Evolutionary conservation across 2,888 invertebrate genomes (phyloP), one percentile per base, ranked within the genome.

Genomic region (Piscicola geometra): DNA sequence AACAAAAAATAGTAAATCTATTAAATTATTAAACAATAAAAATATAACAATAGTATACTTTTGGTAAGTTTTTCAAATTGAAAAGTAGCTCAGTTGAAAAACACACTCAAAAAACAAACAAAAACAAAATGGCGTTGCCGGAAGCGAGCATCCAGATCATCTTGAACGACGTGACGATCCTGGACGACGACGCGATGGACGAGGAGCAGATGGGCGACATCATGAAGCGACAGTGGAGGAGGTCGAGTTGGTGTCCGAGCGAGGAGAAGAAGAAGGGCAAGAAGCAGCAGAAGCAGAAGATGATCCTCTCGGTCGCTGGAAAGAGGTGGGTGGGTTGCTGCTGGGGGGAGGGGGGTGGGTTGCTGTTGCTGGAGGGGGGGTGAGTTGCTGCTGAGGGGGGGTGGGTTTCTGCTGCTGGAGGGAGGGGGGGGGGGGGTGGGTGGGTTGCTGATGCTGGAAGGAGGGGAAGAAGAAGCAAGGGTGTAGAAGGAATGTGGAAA

Each of bases 111-210:
- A n/a, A n/a, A n/a, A n/a, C n/a, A n/a, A n/a, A n/a, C n/a, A n/a
- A n/a, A n/a, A n/a, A n/a, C n/a, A 25, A 18, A 21, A 56, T 71
- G 47, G 41, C 47, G 15, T 50, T 71, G 28, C 71, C 71, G 5
- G 81, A 81, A 28, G 75, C 79, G 21, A 79, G 78, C 69, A 80
- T 82, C n/a, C 80, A 80, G 36, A 83, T 84, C 78, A 81, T 81
- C 77, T 81, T 84, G 36, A 84, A 84, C 77, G 83, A 83, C 56
- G 81, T 82, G 64, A 84, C 83, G 1, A 71, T 71, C 30, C n/a
- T 56, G 21, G 60, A 56, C 25, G 80, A 81, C 3, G 83, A 82
- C 56, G 82, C 82, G 77, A 79, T 80, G 9, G 80, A 81, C 9
- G 81, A 81, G 41, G 76, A 78, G 52, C 72, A 70, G n/a, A 80